phyloP scores from a whole-genome alignment of 1,140 invertebrate species.

The Platyura marginata region DNA sequence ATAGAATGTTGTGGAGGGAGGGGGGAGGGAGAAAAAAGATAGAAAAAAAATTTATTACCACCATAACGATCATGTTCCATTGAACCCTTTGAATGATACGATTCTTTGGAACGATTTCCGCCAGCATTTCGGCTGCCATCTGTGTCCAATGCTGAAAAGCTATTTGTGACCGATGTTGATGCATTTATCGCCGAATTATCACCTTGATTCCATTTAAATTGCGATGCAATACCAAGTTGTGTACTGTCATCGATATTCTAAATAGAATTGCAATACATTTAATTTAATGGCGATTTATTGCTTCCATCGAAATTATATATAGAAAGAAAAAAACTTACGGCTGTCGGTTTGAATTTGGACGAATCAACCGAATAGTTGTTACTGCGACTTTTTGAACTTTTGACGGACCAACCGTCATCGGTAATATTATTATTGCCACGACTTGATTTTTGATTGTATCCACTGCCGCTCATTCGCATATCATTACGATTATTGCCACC shows the following conservation, averaged over 20 bases:
- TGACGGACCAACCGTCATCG: slow-evolving; percentile 18
- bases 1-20: too few relatives aligned
- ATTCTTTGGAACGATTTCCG: slow-evolving; percentile 21
- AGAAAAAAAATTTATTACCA: too few relatives aligned
- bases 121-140: slow-evolving; percentile 3
- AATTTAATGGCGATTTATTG: too few relatives aligned
- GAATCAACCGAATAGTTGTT: not conserved
- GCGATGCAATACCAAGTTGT: not conserved
- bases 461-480: slow-evolving; percentile 12
- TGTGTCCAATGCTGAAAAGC: not conserved
- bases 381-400: slow-evolving; percentile 5
- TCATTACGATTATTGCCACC: slow-evolving; percentile 11
- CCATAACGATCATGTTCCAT: slow-evolving; percentile 24
- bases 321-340: too few relatives aligned
- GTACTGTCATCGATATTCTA: not conserved
- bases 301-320: not conserved
- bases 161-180: not conserved
- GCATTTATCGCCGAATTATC: not conserved
- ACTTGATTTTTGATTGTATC: slow-evolving; percentile 11
- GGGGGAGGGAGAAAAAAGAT: too few relatives aligned
- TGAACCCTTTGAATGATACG: slow-evolving; percentile 27
- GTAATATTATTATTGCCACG: slow-evolving; percentile 15
- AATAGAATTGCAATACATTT: not conserved
- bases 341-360: slow-evolving; percentile 1
- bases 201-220: not conserved